Conservation (phyloP, 2,888 invertebrate genomes). For the Serripes groenlandicus region DNA sequence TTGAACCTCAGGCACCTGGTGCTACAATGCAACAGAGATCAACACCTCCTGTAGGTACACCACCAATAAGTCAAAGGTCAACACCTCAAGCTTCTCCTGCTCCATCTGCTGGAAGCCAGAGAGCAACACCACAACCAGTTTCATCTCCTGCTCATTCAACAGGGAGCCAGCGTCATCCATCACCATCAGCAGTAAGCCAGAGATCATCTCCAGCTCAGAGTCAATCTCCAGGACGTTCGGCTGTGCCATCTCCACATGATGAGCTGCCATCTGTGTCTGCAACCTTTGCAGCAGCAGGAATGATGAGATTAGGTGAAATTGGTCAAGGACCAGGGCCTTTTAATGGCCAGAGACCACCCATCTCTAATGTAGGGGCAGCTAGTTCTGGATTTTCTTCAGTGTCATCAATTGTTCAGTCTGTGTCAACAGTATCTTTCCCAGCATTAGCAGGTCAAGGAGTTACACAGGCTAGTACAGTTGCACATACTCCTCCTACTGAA, state of each 20-base stretch:
- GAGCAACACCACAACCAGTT: conserved; percentile 53
- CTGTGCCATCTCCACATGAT: conserved; percentile 23
- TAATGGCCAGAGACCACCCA: conserved; percentile 12
- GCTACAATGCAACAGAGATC: neutral
- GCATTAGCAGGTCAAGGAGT: conserved; percentile 29
- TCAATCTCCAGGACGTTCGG: conserved; percentile 20
- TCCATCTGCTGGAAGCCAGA: conserved; percentile 30
- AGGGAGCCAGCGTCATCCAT: conserved; percentile 21
- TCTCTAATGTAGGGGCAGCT: conserved; percentile 8
- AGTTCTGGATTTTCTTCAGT: conserved; percentile 61
- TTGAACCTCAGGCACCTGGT: neutral
- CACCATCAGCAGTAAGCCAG: conserved; percentile 37
- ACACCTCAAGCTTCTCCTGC: neutral
- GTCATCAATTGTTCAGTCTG: conserved; percentile 63
- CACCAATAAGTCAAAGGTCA: neutral
- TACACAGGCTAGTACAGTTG: conserved; percentile 14
- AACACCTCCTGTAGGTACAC: neutral
- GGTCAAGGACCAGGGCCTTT: conserved; percentile 29
- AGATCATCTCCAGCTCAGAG: conserved; percentile 47
- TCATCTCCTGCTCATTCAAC: conserved; percentile 30
- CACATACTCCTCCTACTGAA: conserved; percentile 46
- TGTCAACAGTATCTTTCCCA: conserved; percentile 65
- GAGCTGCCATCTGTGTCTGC: conserved; percentile 68
- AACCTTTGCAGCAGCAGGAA: conserved; percentile 66
- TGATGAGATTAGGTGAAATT: conserved; percentile 57